Conservation (phyloP, 1,140 invertebrate species). For the Ylistrum balloti region DNA sequence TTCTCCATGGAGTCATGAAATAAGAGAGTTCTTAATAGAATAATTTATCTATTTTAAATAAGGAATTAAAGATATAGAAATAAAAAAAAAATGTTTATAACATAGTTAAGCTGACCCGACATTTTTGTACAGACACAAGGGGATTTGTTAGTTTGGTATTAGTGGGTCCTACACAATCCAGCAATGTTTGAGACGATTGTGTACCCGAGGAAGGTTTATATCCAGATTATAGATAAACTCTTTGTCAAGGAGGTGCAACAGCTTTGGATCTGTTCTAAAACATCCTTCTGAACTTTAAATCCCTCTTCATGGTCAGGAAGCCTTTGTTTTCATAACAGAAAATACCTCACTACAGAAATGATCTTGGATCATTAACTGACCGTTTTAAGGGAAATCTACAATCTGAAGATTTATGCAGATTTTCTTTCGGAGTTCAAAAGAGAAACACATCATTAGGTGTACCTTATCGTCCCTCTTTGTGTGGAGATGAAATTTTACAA, state of each 20-base stretch:
- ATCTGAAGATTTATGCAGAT: constrained; percentile 23
- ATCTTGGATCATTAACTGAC: constrained; percentile 4
- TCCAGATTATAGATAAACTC: constrained; percentile 30
- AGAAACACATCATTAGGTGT: not conserved
- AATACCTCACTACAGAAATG: not conserved
- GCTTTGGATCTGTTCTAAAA: not conserved
- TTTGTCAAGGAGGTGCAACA: constrained; percentile 32
- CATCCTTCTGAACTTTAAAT: not conserved
- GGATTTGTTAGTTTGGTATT: not conserved
- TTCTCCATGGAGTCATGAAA: not conserved
- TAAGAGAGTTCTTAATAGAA: not conserved
- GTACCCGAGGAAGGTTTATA: not conserved
- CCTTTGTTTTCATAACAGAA: not conserved
- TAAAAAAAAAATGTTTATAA: not conserved
- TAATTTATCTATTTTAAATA: not conserved
- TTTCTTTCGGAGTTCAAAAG: constrained; percentile 4
- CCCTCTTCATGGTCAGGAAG: not conserved
- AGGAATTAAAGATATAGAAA: not conserved
- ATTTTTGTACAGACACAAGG: not conserved
- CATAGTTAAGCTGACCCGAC: not conserved
- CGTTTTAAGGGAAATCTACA: not conserved
- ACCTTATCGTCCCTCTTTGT: not conserved
- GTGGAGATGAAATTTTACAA: not conserved
- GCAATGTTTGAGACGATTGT: constrained; percentile 22
- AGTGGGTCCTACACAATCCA: not conserved